Evolutionary conservation across 2,888 invertebrate genomes (phyloP), one percentile per base, ranked within the genome.

Genomic region (Xylocampa areola): DNA sequence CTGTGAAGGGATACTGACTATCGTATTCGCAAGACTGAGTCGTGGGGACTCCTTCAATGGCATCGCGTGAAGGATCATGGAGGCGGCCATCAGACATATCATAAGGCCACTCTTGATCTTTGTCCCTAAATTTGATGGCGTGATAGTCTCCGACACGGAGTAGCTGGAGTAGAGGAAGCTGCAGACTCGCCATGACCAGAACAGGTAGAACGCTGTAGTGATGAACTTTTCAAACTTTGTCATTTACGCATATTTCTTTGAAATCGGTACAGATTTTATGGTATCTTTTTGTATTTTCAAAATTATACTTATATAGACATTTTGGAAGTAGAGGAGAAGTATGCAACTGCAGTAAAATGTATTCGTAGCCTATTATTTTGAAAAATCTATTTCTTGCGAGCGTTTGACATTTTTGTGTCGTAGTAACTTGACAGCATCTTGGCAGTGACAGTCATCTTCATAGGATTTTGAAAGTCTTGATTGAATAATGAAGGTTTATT

Each of bases 1-100:
- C 53, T 86, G 85, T 0, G 86, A 77, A 2, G 87, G 87, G 8
- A 86, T 72, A 27, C 81, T 79, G 8, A 82, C 6, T 1, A 89
- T 41, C 1, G 79, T 80, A 50, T 74, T 82, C 1, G 69, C 72
- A 14, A 89, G 68, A 23, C 84, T 86, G 19, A 86, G 53, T 11
- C 79, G 72, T 0, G 87, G 88, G 19, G n/a, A 41, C 1, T 32
- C 7, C 1, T 50, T 23, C 16, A 41, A 10, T 0, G 82, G 77
- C 5, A 81, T 8, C 0, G 78, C 4, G 11, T 82, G 75, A 2
- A 84, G 30, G 17, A 76, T 23, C 1, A 74, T 33, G 1, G 73
- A 73, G 0, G 44, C 21, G 0, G 70, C 27, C 14, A 84, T 60
- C 21, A 83, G 65, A 4, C 77, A 33, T 2, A 73, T 52, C 36